Evolutionary conservation across 1,140 invertebrate species (phyloP).

Genomic region (Atopsyche davidsoni): DNA sequence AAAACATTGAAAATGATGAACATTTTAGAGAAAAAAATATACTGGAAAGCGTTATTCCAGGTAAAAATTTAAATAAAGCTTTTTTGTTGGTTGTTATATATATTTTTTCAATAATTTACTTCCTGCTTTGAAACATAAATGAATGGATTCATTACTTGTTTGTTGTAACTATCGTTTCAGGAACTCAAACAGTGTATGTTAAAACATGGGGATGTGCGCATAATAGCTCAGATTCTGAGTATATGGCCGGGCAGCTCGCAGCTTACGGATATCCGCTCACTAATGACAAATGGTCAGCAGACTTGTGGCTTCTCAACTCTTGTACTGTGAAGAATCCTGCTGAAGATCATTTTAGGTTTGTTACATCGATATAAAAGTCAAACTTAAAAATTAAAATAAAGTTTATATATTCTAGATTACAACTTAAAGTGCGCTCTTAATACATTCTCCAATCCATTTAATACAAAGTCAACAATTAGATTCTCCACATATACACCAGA

Average conservation of each 20-base stretch:
- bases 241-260: conserved; percentile 92
- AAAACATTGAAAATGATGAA: conserved; percentile 30
- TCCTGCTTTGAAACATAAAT: too few species aligned
- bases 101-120: too few species aligned
- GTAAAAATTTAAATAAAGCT: conserved; percentile 40
- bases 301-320: conserved; percentile 94
- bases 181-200: conserved; percentile 86
- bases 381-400: too few species aligned
- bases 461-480: too few species aligned
- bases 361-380: too few species aligned
- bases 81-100: too few species aligned
- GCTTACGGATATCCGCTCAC: conserved; percentile 83
- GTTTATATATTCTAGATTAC: too few species aligned
- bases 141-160: not conserved
- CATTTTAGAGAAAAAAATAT: conserved; percentile 39
- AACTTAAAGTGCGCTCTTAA: too few species aligned
- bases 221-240: conserved; percentile 93
- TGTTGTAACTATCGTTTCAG: conserved; percentile 35
- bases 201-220: conserved; percentile 98
- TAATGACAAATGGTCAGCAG: conserved; percentile 74
- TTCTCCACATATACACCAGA: too few species aligned
- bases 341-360: conserved; percentile 86
- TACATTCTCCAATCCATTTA: too few species aligned
- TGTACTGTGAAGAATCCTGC: conserved; percentile 97
- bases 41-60: conserved; percentile 66